phyloP scores from a whole-genome alignment of 2,113 vertebrate genomes.

The Pedetes capensis region DNA sequence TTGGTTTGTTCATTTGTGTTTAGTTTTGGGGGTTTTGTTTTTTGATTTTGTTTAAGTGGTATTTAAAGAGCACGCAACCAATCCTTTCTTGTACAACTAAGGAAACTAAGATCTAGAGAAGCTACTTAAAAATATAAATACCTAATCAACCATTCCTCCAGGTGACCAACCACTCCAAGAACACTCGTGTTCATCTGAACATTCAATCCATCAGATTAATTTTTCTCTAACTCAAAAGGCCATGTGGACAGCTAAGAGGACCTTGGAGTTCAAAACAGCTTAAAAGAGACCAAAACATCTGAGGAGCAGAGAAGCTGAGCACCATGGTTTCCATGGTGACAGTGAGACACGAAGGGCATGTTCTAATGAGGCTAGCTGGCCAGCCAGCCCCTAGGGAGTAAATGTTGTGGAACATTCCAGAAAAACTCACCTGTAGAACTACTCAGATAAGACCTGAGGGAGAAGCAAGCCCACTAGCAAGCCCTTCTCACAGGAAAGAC shows the following conservation, averaged over 20 bases:
- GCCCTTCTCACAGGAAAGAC: neutral
- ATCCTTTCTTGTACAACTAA: constrained; percentile 31
- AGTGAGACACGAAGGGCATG: neutral
- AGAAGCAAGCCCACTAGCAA: neutral
- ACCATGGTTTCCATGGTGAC: constrained; percentile 60
- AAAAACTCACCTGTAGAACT: neutral
- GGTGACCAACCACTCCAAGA: neutral
- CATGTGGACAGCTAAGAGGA: neutral
- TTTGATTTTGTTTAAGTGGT: neutral
- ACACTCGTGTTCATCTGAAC: neutral
- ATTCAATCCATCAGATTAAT: neutral
- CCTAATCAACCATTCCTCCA: neutral
- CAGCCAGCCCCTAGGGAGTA: neutral
- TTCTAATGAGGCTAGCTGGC: neutral
- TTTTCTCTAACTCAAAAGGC: neutral
- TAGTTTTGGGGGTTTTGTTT: too few species aligned
- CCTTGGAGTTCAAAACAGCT: constrained; percentile 22
- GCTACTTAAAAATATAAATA: neutral
- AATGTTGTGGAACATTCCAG: constrained; percentile 15
- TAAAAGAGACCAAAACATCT: neutral
- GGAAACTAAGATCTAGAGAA: neutral
- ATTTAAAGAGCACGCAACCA: neutral
- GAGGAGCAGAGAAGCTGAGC: neutral
- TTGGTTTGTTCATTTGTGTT: too few species aligned
- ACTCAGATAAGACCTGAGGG: neutral